Evolutionary conservation across 2,888 invertebrate genomes (phyloP).

Genomic region (Andrena dorsata): DNA sequence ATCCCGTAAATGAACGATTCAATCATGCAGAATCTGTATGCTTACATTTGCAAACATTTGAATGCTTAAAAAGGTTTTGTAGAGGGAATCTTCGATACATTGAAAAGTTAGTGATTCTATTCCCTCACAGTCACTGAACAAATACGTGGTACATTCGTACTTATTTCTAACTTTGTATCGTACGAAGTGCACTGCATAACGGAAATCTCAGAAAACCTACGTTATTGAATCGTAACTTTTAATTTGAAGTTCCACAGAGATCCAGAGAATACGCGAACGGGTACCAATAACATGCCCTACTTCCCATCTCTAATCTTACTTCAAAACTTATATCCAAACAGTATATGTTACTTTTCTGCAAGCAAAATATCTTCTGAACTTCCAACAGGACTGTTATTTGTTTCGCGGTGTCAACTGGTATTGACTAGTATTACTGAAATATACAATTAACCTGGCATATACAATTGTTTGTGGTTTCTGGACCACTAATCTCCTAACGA

Average conservation of each 20-base stretch:
- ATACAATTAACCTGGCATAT: too few species aligned
- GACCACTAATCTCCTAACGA: too few species aligned
- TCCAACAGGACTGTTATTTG: neutral
- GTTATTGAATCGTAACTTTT: conserved; percentile 39
- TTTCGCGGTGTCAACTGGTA: neutral
- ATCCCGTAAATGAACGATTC: too few species aligned
- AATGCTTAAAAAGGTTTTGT: too few species aligned
- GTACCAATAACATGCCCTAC: conserved; percentile 26
- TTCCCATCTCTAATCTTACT: conserved; percentile 31
- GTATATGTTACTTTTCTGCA: conserved; percentile 6
- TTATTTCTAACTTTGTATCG: neutral
- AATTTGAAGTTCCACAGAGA: conserved; percentile 27
- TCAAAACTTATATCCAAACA: conserved; percentile 18
- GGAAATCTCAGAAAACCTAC: neutral
- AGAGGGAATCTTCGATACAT: neutral
- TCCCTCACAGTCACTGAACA: neutral
- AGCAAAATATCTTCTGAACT: neutral
- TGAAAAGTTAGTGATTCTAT: neutral
- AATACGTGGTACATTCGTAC: neutral
- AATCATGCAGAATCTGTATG: too few species aligned
- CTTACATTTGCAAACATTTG: too few species aligned
- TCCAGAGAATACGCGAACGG: conserved; percentile 23
- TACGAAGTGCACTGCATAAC: neutral
- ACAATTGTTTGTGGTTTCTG: too few species aligned
- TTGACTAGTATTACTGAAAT: neutral